phyloP scores from a whole-genome alignment of 2,113 vertebrate species.

The Eupsittula cactorum region DNA sequence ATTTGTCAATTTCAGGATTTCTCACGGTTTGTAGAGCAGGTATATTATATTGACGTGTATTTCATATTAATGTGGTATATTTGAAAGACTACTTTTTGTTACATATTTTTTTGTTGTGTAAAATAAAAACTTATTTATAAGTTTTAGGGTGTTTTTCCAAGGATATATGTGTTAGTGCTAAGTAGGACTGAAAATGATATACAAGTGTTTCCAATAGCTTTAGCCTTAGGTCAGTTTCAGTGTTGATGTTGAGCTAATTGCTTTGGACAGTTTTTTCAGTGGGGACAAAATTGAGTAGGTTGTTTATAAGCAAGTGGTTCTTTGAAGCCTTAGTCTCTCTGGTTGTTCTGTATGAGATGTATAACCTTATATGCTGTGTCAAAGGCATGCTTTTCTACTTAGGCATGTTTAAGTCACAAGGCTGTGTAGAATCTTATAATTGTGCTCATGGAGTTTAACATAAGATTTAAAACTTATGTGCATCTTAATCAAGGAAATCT shows the following conservation, averaged over 20 bases:
- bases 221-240: background rate
- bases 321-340: slow-evolving; percentile 20
- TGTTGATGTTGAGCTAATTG: slow-evolving; percentile 33
- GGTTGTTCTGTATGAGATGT: background rate
- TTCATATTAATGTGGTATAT: background rate
- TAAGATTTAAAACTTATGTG: background rate
- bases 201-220: slow-evolving; percentile 24
- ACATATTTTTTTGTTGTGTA: background rate
- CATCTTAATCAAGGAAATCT: background rate
- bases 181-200: background rate
- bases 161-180: background rate
- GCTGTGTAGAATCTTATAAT: background rate
- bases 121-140: background rate
- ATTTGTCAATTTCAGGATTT: background rate
- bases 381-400: slow-evolving; percentile 35
- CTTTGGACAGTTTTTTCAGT: slow-evolving; percentile 47
- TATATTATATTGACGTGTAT: background rate
- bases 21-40: background rate
- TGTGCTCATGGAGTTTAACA: background rate
- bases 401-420: background rate
- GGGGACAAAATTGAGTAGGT: slow-evolving; percentile 28
- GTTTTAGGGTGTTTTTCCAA: background rate
- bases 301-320: slow-evolving; percentile 44
- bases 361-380: slow-evolving; percentile 18
- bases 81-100: background rate